These are phyloP conservation scores for Gibbula magus DNA, from an alignment of 2,888 invertebrate genomes.

Conservation along the genomic window DNA sequence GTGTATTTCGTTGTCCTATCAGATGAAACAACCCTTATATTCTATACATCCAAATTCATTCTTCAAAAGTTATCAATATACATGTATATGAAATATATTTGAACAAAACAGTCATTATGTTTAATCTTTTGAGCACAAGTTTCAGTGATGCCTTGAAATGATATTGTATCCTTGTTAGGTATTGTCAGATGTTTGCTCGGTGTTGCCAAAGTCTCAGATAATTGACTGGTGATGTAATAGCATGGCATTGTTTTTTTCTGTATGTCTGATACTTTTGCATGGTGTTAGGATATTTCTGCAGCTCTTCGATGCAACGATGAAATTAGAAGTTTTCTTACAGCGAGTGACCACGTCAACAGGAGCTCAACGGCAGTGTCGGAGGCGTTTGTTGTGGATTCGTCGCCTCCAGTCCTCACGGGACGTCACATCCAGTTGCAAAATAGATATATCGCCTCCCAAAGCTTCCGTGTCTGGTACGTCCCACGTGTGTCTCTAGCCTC, in stretches of 20 bases:
- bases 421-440: background rate
- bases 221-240: no score
- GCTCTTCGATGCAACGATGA: background rate
- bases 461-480: constrained; percentile 15
- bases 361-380: constrained; percentile 4
- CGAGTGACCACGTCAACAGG: constrained; percentile 27
- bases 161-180: no score
- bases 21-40: no score
- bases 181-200: no score
- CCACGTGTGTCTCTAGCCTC: background rate
- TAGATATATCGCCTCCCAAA: constrained; percentile 6
- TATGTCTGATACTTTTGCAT: background rate
- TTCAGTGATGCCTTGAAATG: no score
- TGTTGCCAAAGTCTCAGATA: no score
- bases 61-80: no score
- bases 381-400: constrained; percentile 21
- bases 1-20: no score
- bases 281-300: background rate
- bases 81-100: no score
- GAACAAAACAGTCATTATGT: no score
- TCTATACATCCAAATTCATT: no score
- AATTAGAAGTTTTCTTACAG: background rate
- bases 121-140: no score
- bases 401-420: constrained; percentile 12
- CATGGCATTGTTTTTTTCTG: constrained; percentile 32